phyloP scores from a whole-genome alignment of 2,888 invertebrate genomes.

The Watsonalla binaria region DNA sequence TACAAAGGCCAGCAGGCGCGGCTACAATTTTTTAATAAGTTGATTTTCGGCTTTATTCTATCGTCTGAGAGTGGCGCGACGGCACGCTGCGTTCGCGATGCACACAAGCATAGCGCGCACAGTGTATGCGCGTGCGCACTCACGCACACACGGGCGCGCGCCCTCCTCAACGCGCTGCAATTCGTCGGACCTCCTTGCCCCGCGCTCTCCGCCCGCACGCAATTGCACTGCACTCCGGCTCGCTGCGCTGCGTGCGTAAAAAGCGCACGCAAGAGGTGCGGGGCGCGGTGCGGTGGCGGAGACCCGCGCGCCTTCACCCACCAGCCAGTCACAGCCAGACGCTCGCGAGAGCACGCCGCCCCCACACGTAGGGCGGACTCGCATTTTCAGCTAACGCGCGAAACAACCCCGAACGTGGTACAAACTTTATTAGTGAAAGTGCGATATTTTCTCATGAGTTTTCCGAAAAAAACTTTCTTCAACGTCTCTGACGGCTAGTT shows the following conservation, averaged over 20 bases:
- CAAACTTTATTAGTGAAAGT: constrained; percentile 64
- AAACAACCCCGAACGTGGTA: constrained; percentile 60
- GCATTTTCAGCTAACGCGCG: constrained; percentile 39
- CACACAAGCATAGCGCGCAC: constrained; percentile 27
- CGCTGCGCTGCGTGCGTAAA: constrained; percentile 72
- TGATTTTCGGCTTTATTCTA: constrained; percentile 64
- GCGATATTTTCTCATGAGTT: constrained; percentile 45
- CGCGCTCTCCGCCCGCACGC: constrained; percentile 63
- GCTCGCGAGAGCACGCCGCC: constrained; percentile 72
- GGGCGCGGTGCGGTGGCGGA: constrained; percentile 48
- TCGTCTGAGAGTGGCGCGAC: constrained; percentile 39
- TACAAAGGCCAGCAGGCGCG: constrained; percentile 62
- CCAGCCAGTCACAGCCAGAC: constrained; percentile 67
- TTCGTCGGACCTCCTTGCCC: constrained; percentile 62
- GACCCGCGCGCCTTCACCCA: constrained; percentile 45
- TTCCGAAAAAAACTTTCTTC: constrained; percentile 25
- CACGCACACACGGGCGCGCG: constrained; percentile 58
- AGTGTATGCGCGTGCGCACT: constrained; percentile 54
- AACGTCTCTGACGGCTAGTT: constrained; percentile 4
- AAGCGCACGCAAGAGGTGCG: constrained; percentile 74
- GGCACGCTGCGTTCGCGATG: constrained; percentile 30
- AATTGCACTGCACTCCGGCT: constrained; percentile 75
- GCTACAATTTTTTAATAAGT: constrained; percentile 65
- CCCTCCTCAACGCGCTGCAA: constrained; percentile 75
- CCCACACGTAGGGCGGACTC: constrained; percentile 57